A percentile compares a stretch with the other conserved stretches of the same genome.
Evolutionary conservation across 1,140 invertebrate species (phyloP).

Genomic region (Trachymyrmex cornetzi): DNA sequence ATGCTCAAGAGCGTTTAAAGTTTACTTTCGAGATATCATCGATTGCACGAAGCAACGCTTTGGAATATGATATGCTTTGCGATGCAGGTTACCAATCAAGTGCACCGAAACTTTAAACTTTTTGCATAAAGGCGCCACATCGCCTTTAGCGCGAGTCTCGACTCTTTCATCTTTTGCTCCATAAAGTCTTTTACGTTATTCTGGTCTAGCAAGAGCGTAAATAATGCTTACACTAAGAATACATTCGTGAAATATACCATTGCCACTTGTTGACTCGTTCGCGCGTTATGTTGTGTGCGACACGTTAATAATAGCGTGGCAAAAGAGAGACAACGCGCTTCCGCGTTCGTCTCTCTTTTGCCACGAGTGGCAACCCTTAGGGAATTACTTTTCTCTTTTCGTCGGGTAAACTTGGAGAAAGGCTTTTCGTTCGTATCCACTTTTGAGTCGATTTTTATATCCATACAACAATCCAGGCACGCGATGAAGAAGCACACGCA

Average conservation of each 20-base stretch:
- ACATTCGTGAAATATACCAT: conserved; percentile 45
- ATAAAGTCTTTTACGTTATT: not conserved
- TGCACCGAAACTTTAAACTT: not conserved
- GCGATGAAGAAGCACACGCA: conserved; percentile 60
- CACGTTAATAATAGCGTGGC: conserved; percentile 46
- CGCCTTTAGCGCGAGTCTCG: conserved; percentile 21
- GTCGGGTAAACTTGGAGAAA: conserved; percentile 18
- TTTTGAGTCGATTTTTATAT: conserved; percentile 42
- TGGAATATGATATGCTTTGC: conserved; percentile 32
- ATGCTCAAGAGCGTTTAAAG: conserved; percentile 18
- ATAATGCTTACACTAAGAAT: conserved; percentile 53
- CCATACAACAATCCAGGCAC: conserved; percentile 3
- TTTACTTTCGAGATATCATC: conserved; percentile 39
- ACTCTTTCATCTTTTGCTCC: not conserved
- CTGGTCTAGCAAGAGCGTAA: conserved; percentile 2
- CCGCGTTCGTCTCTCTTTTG: conserved; percentile 8
- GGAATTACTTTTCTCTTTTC: not conserved
- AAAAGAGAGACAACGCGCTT: conserved; percentile 17
- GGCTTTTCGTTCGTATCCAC: not conserved
- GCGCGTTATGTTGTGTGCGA: not conserved
- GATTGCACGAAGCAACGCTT: conserved; percentile 15
- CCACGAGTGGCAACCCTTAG: not conserved
- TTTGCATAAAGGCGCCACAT: conserved; percentile 32
- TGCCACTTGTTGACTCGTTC: conserved; percentile 54
- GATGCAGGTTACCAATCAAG: conserved; percentile 1